Conservation (phyloP, 2,113 vertebrate species). For the Albula goreensis region DNA sequence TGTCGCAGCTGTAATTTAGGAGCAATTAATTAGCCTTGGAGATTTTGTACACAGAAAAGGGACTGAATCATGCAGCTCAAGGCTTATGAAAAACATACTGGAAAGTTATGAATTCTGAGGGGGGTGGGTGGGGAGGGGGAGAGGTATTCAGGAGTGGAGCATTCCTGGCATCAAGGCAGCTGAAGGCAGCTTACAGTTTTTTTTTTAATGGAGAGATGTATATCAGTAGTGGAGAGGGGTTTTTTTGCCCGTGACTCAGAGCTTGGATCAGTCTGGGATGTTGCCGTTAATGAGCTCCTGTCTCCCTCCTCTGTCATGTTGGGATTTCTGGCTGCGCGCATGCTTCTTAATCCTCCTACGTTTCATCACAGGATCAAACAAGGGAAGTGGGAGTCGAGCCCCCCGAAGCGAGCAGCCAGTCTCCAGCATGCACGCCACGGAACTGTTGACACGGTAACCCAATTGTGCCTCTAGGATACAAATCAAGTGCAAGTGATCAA, state of each 20-base stretch:
- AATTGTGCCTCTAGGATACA: constrained; percentile 39
- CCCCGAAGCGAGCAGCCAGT: constrained; percentile 39
- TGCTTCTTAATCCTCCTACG: constrained; percentile 49
- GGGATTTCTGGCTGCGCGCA: constrained; percentile 45
- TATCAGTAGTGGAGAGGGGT: constrained; percentile 37
- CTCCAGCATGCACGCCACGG: constrained; percentile 22
- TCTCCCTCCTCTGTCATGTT: constrained; percentile 58
- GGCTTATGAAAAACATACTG: neutral
- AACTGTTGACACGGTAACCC: constrained; percentile 49
- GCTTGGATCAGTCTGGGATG: constrained; percentile 58
- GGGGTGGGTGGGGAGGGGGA: neutral
- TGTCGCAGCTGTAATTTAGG: neutral
- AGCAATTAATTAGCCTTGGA: neutral
- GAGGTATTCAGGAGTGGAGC: constrained; percentile 11
- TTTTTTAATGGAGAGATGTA: constrained; percentile 55
- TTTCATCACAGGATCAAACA: constrained; percentile 51
- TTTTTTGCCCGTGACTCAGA: constrained; percentile 57
- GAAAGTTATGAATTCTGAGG: neutral
- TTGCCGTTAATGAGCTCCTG: constrained; percentile 66
- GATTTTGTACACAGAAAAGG: neutral
- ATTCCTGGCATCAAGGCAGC: constrained; percentile 60
- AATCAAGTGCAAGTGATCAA: constrained; percentile 26
- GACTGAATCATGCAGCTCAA: neutral
- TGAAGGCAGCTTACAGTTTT: neutral
- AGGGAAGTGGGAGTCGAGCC: constrained; percentile 38